These are phyloP conservation scores for Tribolium freemani DNA, from an alignment of 2,888 invertebrate species.

Conservation along the genomic window DNA sequence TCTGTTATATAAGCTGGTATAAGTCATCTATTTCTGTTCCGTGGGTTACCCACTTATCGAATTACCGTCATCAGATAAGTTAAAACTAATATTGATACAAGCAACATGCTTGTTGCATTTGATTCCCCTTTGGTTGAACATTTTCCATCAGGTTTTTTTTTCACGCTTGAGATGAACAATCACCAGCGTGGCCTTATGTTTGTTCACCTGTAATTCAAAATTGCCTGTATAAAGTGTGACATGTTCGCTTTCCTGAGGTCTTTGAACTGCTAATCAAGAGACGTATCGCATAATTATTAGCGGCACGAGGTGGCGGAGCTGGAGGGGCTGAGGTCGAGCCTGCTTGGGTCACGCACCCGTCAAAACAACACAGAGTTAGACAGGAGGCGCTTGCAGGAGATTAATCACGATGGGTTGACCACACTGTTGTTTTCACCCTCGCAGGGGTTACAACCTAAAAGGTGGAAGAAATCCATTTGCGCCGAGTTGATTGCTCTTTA, in stretches of 20 bases:
- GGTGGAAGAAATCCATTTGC: background rate
- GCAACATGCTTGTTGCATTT: slow-evolving; percentile 1
- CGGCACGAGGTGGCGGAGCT: slow-evolving; percentile 42
- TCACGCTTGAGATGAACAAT: slow-evolving; percentile 7
- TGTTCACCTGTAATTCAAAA: slow-evolving; percentile 36
- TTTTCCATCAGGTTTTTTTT: background rate
- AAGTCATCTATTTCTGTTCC: background rate
- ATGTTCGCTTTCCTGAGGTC: slow-evolving; percentile 46
- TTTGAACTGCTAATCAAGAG: slow-evolving; percentile 56
- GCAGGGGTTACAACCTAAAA: background rate
- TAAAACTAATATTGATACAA: slow-evolving; percentile 3
- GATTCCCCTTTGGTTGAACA: background rate
- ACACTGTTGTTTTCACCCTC: background rate
- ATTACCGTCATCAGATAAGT: background rate
- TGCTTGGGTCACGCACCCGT: slow-evolving; percentile 54
- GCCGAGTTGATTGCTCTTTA: background rate
- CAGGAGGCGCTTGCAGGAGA: slow-evolving; percentile 29
- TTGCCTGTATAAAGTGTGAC: slow-evolving; percentile 40
- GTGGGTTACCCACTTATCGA: background rate
- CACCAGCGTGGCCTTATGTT: slow-evolving; percentile 19
- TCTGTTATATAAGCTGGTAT: background rate
- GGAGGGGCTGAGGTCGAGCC: slow-evolving; percentile 45
- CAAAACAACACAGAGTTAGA: slow-evolving; percentile 45
- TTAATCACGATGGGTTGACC: slow-evolving; percentile 14
- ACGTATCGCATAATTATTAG: slow-evolving; percentile 57